These are phyloP conservation scores for Julus scanicus DNA, from an alignment of 2,888 invertebrate genomes.

Conservation along the genomic window DNA sequence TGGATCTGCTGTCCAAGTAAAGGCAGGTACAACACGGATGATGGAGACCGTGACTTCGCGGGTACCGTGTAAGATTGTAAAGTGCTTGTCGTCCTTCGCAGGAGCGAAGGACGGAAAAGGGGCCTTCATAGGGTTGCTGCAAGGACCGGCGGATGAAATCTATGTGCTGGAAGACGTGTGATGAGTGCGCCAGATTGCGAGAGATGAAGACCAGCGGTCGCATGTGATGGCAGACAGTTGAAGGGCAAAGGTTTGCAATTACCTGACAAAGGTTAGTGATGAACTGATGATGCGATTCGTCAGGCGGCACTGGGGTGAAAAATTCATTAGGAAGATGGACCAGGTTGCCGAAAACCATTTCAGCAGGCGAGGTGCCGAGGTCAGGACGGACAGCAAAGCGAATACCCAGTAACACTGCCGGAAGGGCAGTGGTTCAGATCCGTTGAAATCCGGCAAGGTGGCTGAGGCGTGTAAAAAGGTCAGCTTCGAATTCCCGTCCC, in stretches of 20 bases:
- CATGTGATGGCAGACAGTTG: neutral
- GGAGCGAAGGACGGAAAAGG: too few relatives aligned
- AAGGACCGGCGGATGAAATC: too few relatives aligned
- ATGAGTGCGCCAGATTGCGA: too few relatives aligned
- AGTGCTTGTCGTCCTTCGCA: too few relatives aligned
- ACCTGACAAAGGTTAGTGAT: neutral
- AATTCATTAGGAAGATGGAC: neutral
- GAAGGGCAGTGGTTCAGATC: neutral
- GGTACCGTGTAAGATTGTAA: too few relatives aligned
- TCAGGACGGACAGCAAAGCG: neutral
- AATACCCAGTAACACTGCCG: neutral
- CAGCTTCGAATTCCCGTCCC: neutral
- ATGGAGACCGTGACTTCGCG: too few relatives aligned
- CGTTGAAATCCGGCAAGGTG: neutral
- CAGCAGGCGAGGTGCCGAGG: neutral
- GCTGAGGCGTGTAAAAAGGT: neutral
- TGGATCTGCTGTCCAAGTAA: too few relatives aligned
- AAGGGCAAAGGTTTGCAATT: neutral
- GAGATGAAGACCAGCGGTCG: too few relatives aligned
- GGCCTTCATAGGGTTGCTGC: too few relatives aligned
- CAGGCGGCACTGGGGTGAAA: neutral
- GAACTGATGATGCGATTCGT: neutral
- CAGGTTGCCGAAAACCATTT: neutral
- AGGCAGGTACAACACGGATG: too few relatives aligned
- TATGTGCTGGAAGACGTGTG: too few relatives aligned